Conservation (phyloP, 1,140 invertebrate species). For the Zaprionus lachaisei region DNA sequence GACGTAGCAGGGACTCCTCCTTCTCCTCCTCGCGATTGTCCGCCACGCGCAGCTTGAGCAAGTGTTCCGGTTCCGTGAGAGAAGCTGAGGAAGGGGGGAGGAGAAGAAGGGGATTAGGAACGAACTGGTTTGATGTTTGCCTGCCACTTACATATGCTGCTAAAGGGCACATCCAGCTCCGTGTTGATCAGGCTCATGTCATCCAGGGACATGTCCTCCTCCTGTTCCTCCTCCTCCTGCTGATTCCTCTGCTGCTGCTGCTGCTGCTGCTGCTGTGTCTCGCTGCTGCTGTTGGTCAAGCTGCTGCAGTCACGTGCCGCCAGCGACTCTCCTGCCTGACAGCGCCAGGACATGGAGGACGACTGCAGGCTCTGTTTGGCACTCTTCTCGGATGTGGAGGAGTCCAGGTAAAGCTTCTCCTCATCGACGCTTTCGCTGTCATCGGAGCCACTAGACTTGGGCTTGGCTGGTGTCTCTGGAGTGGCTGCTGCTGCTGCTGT, state of each 20-base stretch:
- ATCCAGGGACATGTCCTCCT: conserved; percentile 69
- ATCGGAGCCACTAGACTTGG: conserved; percentile 54
- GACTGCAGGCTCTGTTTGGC: conserved; percentile 75
- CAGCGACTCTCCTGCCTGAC: conserved; percentile 88
- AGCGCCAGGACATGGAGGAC: conserved; percentile 84
- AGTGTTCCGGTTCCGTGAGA: conserved; percentile 64
- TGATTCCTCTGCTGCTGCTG: conserved; percentile 18
- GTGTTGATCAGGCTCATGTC: conserved; percentile 72
- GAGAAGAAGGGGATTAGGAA: neutral
- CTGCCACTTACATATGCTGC: conserved; percentile 73
- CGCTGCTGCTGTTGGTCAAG: conserved; percentile 86
- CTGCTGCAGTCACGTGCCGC: conserved; percentile 86
- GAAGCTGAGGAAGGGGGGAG: conserved; percentile 55
- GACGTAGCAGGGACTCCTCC: conserved; percentile 34
- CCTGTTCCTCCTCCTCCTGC: conserved; percentile 34
- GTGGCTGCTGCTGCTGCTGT: neutral
- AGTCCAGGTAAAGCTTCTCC: conserved; percentile 81
- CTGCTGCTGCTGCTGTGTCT: conserved; percentile 64
- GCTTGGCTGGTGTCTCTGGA: conserved; percentile 26
- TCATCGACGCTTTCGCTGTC: conserved; percentile 81
- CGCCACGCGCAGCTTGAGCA: conserved; percentile 72
- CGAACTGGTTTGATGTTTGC: too few relatives aligned
- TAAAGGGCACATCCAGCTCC: conserved; percentile 75
- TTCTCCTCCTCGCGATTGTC: conserved; percentile 56
- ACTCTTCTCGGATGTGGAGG: conserved; percentile 82